Evolutionary conservation across 2,797 vertebrate species (phyloP).

Genomic region (Loris lydekkerianus): DNA sequence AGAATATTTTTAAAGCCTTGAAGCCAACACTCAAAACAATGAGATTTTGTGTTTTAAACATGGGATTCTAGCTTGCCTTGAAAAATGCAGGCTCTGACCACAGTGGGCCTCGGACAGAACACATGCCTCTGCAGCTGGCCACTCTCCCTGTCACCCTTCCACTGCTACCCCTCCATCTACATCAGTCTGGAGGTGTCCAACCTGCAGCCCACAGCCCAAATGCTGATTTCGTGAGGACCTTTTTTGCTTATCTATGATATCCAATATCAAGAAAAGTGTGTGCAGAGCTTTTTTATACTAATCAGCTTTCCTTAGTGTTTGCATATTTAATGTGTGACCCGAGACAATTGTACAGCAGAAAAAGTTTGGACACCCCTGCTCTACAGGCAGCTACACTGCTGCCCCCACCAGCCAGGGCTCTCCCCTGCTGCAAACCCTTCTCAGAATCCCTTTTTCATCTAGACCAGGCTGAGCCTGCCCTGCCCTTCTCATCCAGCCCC

Average conservation of each 20-base stretch:
- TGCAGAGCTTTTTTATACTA: no score
- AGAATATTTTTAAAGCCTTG: background rate
- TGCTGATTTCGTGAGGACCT: no score
- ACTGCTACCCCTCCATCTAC: rapidly evolving
- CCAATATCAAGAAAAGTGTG: no score
- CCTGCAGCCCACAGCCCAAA: no score
- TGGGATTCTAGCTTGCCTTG: conserved; percentile 7
- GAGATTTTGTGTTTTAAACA: background rate
- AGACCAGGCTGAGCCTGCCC: no score
- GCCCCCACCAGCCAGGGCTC: rapidly evolving
- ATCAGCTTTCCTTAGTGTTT: no score
- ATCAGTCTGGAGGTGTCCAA: no score
- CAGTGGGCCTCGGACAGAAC: background rate
- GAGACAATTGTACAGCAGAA: no score
- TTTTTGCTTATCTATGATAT: no score
- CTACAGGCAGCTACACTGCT: background rate
- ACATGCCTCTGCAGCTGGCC: background rate
- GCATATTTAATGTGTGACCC: no score
- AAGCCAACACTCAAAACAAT: conserved; percentile 1
- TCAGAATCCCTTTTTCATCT: rapidly evolving
- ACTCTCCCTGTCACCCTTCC: background rate
- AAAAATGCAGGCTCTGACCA: background rate
- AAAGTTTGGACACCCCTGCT: no score
- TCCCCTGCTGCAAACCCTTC: background rate
- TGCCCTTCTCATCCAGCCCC: background rate